Percentiles rank a stretch among this genome's conserved stretches.
These are phyloP conservation scores for Vulpes vulpes DNA, from an alignment of 2,113 vertebrate genomes.

Conservation along the genomic window DNA sequence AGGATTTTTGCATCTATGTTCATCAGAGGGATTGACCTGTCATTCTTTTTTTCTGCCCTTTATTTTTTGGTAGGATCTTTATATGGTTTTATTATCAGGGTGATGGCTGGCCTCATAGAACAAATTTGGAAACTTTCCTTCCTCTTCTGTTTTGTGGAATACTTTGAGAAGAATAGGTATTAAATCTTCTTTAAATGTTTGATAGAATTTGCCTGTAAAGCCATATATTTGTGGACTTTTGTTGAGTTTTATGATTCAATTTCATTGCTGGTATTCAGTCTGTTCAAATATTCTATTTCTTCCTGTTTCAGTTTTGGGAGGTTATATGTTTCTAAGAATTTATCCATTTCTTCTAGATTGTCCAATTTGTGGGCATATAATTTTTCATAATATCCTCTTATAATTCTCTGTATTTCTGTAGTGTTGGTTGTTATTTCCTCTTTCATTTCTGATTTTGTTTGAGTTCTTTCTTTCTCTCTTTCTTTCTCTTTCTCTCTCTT, in stretches of 20 bases:
- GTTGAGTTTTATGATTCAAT: not conserved
- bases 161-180: not conserved
- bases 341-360: not conserved
- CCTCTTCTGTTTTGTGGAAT: not conserved
- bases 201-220: not conserved
- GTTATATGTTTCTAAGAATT: not conserved
- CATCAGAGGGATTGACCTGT: not conserved
- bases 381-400: not conserved
- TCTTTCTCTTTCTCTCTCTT: not conserved
- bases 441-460: not conserved
- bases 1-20: not conserved
- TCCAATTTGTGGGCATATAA: not conserved
- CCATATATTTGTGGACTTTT: not conserved
- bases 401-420: not conserved
- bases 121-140: not conserved
- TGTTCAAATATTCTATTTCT: not conserved
- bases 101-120: not conserved
- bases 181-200: not conserved
- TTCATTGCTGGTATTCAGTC: not conserved
- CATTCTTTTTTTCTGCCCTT: not conserved
- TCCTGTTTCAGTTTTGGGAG: not conserved
- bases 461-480: not conserved
- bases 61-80: not conserved
- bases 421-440: not conserved
- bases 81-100: not conserved